phyloP scores from a whole-genome alignment of 1,140 invertebrate species.

The Ips nitidus region DNA sequence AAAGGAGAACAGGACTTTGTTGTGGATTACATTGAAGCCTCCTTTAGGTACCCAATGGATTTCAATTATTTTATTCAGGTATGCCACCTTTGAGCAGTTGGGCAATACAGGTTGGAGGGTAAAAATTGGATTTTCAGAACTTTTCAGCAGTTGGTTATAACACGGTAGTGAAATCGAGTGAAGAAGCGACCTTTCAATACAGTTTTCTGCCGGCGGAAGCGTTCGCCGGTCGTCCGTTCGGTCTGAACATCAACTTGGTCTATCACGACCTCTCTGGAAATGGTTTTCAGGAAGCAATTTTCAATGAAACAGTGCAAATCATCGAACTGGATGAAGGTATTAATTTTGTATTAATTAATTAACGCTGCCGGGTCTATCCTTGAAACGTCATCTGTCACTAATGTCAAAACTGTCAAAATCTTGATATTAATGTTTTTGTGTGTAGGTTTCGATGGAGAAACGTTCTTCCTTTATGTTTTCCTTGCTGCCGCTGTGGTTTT shows the following conservation, averaged over 20 bases:
- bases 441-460: conserved; percentile 89
- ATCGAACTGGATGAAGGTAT: conserved; percentile 89
- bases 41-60: conserved; percentile 98
- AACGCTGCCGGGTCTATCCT: no score
- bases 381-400: background rate
- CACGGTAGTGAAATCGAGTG: conserved; percentile 78
- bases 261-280: conserved; percentile 81
- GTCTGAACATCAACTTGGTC: conserved; percentile 88
- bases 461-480: conserved; percentile 96
- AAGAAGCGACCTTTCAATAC: conserved; percentile 94
- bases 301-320: conserved; percentile 98
- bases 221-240: conserved; percentile 94
- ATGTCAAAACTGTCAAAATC: background rate
- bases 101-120: no score
- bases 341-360: background rate
- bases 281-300: conserved; percentile 81
- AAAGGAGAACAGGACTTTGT: conserved; percentile 89
- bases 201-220: conserved; percentile 93
- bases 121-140: conserved; percentile 51
- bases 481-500: conserved; percentile 86
- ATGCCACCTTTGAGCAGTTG: background rate
- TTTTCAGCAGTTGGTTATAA: conserved; percentile 92
- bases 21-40: conserved; percentile 92
- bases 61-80: conserved; percentile 95
- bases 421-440: conserved; percentile 1